Conservation (phyloP, 1,140 invertebrate genomes). For the Euura lappo region DNA sequence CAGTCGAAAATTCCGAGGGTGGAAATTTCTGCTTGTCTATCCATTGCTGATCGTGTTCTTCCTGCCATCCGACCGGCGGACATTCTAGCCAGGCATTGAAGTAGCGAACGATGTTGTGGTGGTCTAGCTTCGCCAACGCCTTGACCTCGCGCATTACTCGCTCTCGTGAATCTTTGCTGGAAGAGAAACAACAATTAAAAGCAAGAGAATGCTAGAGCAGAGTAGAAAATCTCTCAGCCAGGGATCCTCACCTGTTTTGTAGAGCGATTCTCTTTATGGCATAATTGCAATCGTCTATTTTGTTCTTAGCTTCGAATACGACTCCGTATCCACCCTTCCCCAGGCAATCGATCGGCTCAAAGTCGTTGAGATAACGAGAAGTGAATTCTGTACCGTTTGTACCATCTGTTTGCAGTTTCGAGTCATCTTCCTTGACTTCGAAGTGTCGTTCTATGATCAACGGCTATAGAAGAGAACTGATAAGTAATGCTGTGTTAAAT, state of each 20-base stretch:
- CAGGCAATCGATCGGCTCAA: slow-evolving; percentile 82
- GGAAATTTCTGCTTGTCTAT: slow-evolving; percentile 51
- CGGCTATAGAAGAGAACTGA: slow-evolving; percentile 30
- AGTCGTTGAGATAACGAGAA: slow-evolving; percentile 85
- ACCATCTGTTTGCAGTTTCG: slow-evolving; percentile 24
- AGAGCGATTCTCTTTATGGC: slow-evolving; percentile 94
- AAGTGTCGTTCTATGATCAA: slow-evolving; percentile 55
- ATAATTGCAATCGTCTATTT: slow-evolving; percentile 93
- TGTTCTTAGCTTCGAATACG: slow-evolving; percentile 95
- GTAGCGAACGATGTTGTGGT: slow-evolving; percentile 93
- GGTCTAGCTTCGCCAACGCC: slow-evolving; percentile 92
- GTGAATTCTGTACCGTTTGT: slow-evolving; percentile 56
- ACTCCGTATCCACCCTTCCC: slow-evolving; percentile 97
- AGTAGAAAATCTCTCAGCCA: slow-evolving; percentile 4
- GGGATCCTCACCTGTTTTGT: slow-evolving; percentile 72
- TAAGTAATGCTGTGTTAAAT: neutral
- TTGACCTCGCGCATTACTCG: slow-evolving; percentile 93
- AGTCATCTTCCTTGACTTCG: slow-evolving; percentile 42
- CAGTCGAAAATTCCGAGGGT: slow-evolving; percentile 44
- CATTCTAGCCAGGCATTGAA: slow-evolving; percentile 94
- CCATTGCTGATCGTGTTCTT: slow-evolving; percentile 76
- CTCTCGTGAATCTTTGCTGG: slow-evolving; percentile 77
- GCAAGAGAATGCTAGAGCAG: slow-evolving; percentile 11
- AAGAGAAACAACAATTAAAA: slow-evolving; percentile 16
- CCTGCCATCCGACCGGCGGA: slow-evolving; percentile 87